These are phyloP conservation scores for Menidia beryllina DNA, from an alignment of 2,113 vertebrate species.

Conservation along the genomic window DNA sequence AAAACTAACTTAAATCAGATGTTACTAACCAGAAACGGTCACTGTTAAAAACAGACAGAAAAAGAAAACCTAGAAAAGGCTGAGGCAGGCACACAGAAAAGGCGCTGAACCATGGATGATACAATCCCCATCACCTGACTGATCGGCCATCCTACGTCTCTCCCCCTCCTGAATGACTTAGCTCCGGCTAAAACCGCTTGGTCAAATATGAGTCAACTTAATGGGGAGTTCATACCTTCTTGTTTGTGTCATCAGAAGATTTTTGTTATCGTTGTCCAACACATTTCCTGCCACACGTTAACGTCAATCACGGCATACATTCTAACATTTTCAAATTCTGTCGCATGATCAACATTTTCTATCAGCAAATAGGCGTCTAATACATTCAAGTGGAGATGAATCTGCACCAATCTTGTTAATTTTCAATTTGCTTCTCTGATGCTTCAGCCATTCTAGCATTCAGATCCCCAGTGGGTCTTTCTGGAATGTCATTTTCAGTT, in stretches of 20 bases:
- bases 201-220: conserved; percentile 28
- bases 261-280: conserved; percentile 9
- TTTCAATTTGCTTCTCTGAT: conserved; percentile 22
- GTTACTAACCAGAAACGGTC: conserved; percentile 9
- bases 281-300: not conserved
- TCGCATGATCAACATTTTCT: not conserved
- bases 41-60: conserved; percentile 26
- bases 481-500: conserved; percentile 75
- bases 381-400: conserved; percentile 7
- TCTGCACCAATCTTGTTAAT: conserved; percentile 26
- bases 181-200: conserved; percentile 39
- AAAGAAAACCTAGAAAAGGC: conserved; percentile 1
- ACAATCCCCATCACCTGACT: conserved; percentile 77
- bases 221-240: conserved; percentile 27
- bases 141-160: conserved; percentile 55
- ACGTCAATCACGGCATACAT: not conserved
- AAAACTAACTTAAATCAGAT: conserved; percentile 1
- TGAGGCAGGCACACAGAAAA: conserved; percentile 46
- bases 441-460: conserved; percentile 37
- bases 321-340: not conserved
- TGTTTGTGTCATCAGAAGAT: conserved; percentile 26
- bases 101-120: conserved; percentile 66
- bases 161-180: conserved; percentile 25
- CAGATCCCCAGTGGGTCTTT: conserved; percentile 61
- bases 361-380: not conserved